Conservation (phyloP, 2,113 vertebrate species). For the Promerops cafer region DNA sequence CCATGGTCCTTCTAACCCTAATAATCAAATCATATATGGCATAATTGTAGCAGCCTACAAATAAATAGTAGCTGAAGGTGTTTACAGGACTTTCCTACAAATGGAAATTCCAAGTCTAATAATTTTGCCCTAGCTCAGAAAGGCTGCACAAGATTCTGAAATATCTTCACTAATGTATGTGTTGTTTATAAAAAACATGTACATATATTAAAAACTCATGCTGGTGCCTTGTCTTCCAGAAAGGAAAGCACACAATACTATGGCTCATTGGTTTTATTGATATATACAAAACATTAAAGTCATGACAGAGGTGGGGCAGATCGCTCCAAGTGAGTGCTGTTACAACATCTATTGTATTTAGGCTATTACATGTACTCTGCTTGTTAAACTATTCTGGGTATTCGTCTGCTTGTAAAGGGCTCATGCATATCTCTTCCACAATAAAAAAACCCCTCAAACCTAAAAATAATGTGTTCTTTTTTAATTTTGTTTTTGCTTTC, state of each 20-base stretch:
- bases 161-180: neutral
- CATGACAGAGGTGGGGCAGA: neutral
- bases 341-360: neutral
- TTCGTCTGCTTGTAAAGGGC: neutral
- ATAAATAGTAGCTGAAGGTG: slow-evolving; percentile 14
- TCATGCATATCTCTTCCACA: neutral
- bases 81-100: neutral
- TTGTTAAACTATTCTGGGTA: neutral
- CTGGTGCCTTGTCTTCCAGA: slow-evolving; percentile 19
- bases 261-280: slow-evolving; percentile 13
- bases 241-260: neutral
- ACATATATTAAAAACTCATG: neutral
- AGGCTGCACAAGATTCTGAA: neutral
- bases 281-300: neutral
- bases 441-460: neutral
- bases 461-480: neutral
- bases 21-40: slow-evolving; percentile 67
- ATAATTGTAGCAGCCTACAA: slow-evolving; percentile 50
- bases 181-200: neutral
- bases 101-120: neutral
- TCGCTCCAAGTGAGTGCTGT: neutral
- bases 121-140: neutral
- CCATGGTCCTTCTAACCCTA: slow-evolving; percentile 68
- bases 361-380: neutral
- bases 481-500: neutral